Base-by-base conservation (phyloP, 2,888 invertebrate species). In the Netelia virgata region DNA sequence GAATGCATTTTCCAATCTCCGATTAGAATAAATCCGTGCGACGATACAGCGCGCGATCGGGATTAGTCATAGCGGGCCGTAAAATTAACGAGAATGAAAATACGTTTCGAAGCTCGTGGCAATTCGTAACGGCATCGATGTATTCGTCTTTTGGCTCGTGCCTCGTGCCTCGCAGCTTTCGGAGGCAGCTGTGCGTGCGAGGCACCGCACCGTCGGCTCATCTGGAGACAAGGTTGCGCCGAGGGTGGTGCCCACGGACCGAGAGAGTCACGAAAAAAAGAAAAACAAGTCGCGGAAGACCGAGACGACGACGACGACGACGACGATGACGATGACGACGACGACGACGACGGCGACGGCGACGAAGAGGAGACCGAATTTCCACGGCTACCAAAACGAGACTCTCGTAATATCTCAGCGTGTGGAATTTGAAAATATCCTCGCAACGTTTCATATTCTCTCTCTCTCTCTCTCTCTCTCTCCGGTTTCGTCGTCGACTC, bases 341-440 rank as follows among this genome's bases (percentile, higher is more conserved):
- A 55, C 36, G n/a, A 18, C 47, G 23, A 23, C 23, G 23, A 23
- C 2, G 23, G 23, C 1, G 36, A 14, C 1, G 16, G 55, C 36
- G n/a, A 18, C 47, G 14, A 66, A 63, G 76, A 66, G 11, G 41
- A 75, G 55, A 53, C 72, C 50, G 72, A 63, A 81, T 77, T 69
- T 72, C 81, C 81, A 63, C 64, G 80, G 81, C 74, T 74, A 82
- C 74, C 18, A 69, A 82, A 82, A 82, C 61, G 36, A 64, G 81
- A 64, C 11, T 43, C 64, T 43, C 43, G 79, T 43, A 53, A 79
- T 72, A 72, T 76, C 80, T 77, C 81, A 63, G 84, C 76, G 82
- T 84, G 82, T 64, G 78, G 81, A 81, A 77, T 84, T 84, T 82
- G 78, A 82, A 82, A 82, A 81, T 78, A 82, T 78, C 57, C 43